Evolutionary conservation across 2,888 invertebrate genomes (phyloP).

Genomic region (Cinara cedri): DNA sequence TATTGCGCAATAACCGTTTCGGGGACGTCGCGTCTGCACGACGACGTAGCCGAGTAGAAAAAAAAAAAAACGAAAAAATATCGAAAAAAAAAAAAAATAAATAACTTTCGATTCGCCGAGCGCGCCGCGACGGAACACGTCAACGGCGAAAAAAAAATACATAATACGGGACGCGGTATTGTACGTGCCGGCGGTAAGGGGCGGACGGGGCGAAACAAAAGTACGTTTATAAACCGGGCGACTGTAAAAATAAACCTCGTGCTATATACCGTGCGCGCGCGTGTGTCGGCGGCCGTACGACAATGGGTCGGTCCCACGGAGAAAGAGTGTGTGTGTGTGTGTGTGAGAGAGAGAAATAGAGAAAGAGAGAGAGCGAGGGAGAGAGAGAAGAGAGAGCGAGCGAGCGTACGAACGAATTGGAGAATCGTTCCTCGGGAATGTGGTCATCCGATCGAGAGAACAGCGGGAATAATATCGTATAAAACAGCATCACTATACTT

Average conservation of each 20-base stretch:
- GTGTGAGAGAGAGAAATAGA: no score
- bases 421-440: slow-evolving; percentile 52
- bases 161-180: background rate
- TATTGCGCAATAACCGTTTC: no score
- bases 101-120: background rate
- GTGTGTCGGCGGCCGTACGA: background rate
- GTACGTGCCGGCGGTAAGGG: no score
- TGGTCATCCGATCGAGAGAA: slow-evolving; percentile 47
- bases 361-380: no score
- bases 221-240: slow-evolving; percentile 21
- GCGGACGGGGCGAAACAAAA: background rate
- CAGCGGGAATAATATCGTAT: slow-evolving; percentile 16
- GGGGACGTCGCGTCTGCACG: no score
- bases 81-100: background rate
- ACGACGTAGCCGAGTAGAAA: no score
- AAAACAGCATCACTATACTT: slow-evolving; percentile 40
- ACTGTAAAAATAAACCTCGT: slow-evolving; percentile 19
- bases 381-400: no score
- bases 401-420: slow-evolving; percentile 25
- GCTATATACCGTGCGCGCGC: background rate
- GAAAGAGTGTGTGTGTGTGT: no score
- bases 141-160: no score
- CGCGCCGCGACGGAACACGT: slow-evolving; percentile 16
- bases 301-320: slow-evolving; percentile 21
- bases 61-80: background rate